Evolutionary conservation across 2,797 vertebrate species (phyloP).

Genomic region (Tangara arthus): DNA sequence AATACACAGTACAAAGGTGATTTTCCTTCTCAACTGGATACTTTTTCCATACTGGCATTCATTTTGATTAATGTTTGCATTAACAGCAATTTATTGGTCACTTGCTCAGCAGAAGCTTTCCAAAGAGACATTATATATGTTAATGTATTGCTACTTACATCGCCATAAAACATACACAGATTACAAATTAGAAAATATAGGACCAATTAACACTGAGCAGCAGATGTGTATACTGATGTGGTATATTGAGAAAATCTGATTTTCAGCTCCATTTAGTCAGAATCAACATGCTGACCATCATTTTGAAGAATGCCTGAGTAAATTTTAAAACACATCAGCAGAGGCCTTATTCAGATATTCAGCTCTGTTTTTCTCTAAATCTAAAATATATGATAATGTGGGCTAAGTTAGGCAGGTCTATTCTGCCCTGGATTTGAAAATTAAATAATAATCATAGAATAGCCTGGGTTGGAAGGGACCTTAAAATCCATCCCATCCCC

Average conservation of each 20-base stretch:
- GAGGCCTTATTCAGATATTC: background rate
- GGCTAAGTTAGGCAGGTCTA: background rate
- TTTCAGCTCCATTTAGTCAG: constrained; percentile 49
- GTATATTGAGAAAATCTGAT: constrained; percentile 39
- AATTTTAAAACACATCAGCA: constrained; percentile 9
- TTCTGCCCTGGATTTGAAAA: constrained; percentile 58
- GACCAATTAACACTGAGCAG: constrained; percentile 71
- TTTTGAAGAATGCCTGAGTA: constrained; percentile 18
- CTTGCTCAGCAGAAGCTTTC: constrained; percentile 67
- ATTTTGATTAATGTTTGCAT: constrained; percentile 70
- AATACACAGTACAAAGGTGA: background rate
- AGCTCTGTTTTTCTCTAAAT: background rate
- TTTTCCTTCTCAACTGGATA: constrained; percentile 24
- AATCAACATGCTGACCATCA: constrained; percentile 14
- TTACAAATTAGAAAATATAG: constrained; percentile 65
- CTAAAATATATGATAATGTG: background rate
- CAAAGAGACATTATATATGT: constrained; percentile 42
- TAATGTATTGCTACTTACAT: constrained; percentile 53
- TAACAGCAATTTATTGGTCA: constrained; percentile 69
- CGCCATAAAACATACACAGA: constrained; percentile 54
- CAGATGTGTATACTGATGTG: constrained; percentile 32
- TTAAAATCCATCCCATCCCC: background rate
- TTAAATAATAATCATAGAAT: background rate
- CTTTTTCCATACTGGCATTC: background rate
- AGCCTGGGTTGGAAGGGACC: background rate